Percentiles rank a stretch among this genome's conserved stretches.
These are phyloP conservation scores for Scaptomyza caliginosa DNA, from an alignment of 2,888 invertebrate species.

Conservation along the genomic window DNA sequence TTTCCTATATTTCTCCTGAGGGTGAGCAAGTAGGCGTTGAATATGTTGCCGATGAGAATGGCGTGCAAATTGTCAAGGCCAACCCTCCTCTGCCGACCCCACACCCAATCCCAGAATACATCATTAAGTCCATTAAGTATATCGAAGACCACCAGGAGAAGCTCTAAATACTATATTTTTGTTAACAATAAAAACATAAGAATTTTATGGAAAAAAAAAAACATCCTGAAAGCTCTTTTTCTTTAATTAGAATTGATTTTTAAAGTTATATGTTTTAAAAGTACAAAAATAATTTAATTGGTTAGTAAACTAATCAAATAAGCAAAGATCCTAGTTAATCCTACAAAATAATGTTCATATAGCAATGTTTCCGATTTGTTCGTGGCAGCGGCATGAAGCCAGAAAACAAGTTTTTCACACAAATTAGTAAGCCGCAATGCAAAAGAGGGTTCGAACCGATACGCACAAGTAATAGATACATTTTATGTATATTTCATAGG, in stretches of 20 bases:
- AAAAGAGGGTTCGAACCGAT: constrained; percentile 38
- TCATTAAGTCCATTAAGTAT: constrained; percentile 49
- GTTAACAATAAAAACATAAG: constrained; percentile 37
- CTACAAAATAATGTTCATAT: too few species aligned
- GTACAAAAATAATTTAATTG: background rate
- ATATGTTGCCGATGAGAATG: constrained; percentile 72
- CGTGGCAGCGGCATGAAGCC: background rate
- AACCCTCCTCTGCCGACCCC: constrained; percentile 75
- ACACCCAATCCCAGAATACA: constrained; percentile 73
- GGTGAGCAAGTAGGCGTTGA: constrained; percentile 48
- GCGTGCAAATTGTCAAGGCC: constrained; percentile 59
- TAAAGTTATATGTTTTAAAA: background rate
- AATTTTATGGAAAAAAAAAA: constrained; percentile 1
- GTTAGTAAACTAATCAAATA: background rate
- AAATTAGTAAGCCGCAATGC: constrained; percentile 28
- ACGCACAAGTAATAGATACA: background rate
- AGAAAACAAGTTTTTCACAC: constrained; percentile 39
- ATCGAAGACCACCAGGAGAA: constrained; percentile 46
- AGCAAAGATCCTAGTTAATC: too few species aligned
- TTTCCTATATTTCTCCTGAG: constrained; percentile 70
- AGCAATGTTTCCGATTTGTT: constrained; percentile 16
- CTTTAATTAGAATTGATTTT: background rate
- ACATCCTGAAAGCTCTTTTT: background rate
- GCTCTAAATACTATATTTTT: constrained; percentile 38
- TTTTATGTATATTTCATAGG: constrained; percentile 7